Evolutionary conservation across 1,140 invertebrate genomes (phyloP), one percentile per base, ranked within the genome.

Genomic region (Papilio polyxenes): DNA sequence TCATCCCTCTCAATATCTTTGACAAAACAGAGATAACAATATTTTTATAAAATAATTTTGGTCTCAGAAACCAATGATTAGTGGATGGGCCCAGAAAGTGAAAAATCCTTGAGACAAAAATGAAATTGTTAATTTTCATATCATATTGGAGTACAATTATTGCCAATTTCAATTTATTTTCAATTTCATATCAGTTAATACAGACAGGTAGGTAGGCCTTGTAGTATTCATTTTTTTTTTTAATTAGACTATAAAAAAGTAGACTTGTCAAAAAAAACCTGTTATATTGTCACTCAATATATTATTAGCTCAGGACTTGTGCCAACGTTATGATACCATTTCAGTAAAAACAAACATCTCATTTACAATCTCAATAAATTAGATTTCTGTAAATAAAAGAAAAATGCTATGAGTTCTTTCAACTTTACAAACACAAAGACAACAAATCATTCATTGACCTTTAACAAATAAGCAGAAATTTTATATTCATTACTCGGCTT

Each of bases 271-370:
- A 65, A 72, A 69, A 23, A 23, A 72, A 31, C 9, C n/a, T 62
- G 59, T 56, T 72, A 37, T 13, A 7, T 40, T 72, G 65, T 72
- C 65, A 72, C 31, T 72, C 31, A 37, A 69, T 15, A 72, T 72
- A 72, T 72, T 72, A 37, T 72, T 72, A 40, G 65, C 31, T 37
- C 31, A 72, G 13, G 40, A 15, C 31, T 37, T 40, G 31, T 72
- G 65, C 65, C 65, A 72, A 72, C 13, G 4, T 15, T 69, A 31
- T 31, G 40, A 72, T 72, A 11, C 31, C 11, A 65, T 23, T 65
- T 31, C 13, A 65, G 62, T 31, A 37, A 10, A 13, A 72, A 40
- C 31, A 72, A 15, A 72, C 13, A 62, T 62, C n/a, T 62, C 8
- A 23, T 62, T 62, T 20, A 62, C 3, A 0, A 62, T 6, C n/a